Evolutionary conservation across 2,888 invertebrate species (phyloP), one percentile per base, ranked within the genome.

Genomic region (Micoletzkya japonica): DNA sequence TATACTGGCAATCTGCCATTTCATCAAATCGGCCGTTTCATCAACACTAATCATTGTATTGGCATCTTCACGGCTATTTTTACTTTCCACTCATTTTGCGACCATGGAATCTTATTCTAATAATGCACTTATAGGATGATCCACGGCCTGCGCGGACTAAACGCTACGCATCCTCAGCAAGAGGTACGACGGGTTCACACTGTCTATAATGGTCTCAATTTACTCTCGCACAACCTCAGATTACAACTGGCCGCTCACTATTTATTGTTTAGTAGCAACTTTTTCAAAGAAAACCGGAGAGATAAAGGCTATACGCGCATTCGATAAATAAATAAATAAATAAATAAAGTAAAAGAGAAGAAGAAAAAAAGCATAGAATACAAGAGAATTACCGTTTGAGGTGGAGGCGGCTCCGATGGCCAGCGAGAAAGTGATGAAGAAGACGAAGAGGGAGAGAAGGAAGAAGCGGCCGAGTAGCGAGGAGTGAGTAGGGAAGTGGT

Each of bases 381-480:
- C n/a, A n/a, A n/a, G n/a, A n/a, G n/a, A n/a, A n/a, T n/a, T 44
- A 10, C 44, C 4, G 2, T 63, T 17, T 1, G 24, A 50, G 63
- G 49, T 50, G 50, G 32, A 50, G 2, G 49, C 63, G n/a, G 60
- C 60, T 32, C 30, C 63, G 20, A 63, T 50, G 32, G 50, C 4
- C n/a, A 63, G 49, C 50, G 63, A 3, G 34, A 63, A 50, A 50
- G 30, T 34, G 7, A 30, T 44, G 50, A 63, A 50, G 34, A 63
- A 63, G 36, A 32, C 63, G n/a, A 30, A 34, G 34, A 28, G 32
- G 32, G 63, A 63, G 26, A n/a, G 32, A 32, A 63, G 63, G 28
- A 63, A 50, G 20, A 10, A 20, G 24, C 49, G 63, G 50, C 63
- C 63, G 10, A 63, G 49, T 32, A 63, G 63, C 34, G 63, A 63